Evolutionary conservation across 2,113 vertebrate genomes (phyloP), one percentile per base, ranked within the genome.

Genomic region (Charadrius vociferus): DNA sequence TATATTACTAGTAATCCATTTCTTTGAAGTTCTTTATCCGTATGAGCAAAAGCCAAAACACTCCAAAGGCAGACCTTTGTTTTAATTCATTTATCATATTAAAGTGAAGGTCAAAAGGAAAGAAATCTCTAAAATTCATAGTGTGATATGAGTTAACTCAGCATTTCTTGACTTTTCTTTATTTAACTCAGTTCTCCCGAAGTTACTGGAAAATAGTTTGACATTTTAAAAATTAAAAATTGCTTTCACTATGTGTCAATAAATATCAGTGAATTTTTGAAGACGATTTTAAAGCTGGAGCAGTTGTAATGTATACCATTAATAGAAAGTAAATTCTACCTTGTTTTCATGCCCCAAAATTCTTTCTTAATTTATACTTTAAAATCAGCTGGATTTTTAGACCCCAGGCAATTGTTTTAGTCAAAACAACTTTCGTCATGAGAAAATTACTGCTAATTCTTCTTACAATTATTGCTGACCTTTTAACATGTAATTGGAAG

Each of bases 161-260:
- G 22, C 16, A 52, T 63, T 73, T 93, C 27, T 74, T 66, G 45
- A 4, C 10, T 53, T 89, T 86, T 88, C 49, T 86, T 87, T 65
- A 43, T 37, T 67, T 81, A 81, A 67, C 4, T 55, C 6, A 7
- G 27, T 49, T 21, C 10, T 67, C 67, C 39, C 34, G 30, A 32
- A n/a, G 21, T 37, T 34, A 56, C 29, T 80, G 39, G 24, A 63
- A 82, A 74, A 36, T 15, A 78, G 7, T 49, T 85, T 34, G 6
- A 18, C 43, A 55, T 85, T 88, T 87, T 26, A 56, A 98, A 98
- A 97, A 78, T 79, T 70, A 96, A 37, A 84, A 75, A 87, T 58
- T 58, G n/a, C 71, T 92, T 62, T 55, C 9, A 43, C n/a, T 72
- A 2, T 91, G 78, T 78, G 29, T 59, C 66, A 91, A 49, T 86